Evolutionary conservation across 2,888 invertebrate species (phyloP).

Genomic region (Synanthedon myopaeformis): DNA sequence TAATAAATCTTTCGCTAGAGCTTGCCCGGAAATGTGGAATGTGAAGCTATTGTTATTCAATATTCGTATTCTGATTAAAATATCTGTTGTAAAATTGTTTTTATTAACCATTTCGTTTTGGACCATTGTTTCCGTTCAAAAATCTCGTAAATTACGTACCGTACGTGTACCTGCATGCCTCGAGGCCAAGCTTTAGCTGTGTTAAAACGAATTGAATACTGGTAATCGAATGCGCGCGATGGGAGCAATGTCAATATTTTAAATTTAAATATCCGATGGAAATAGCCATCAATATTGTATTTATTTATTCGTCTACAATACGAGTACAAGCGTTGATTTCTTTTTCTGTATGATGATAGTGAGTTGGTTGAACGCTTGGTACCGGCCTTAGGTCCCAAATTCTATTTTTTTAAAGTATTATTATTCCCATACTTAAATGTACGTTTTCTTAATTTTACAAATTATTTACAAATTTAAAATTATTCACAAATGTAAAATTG

Average conservation of each 20-base stretch:
- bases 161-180: slow-evolving; percentile 55
- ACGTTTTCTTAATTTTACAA: too few relatives aligned
- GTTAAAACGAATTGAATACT: slow-evolving; percentile 66
- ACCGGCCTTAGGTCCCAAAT: too few relatives aligned
- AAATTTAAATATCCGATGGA: slow-evolving; percentile 59
- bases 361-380: too few relatives aligned
- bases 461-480: too few relatives aligned
- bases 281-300: slow-evolving; percentile 18
- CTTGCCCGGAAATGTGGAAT: background rate
- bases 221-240: slow-evolving; percentile 65
- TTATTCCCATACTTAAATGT: too few relatives aligned
- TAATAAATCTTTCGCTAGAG: background rate
- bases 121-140: slow-evolving; percentile 55
- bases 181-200: slow-evolving; percentile 43
- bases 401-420: too few relatives aligned
- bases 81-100: slow-evolving; percentile 27
- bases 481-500: too few relatives aligned
- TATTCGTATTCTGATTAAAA: background rate
- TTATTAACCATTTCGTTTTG: slow-evolving; percentile 58
- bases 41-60: background rate
- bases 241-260: slow-evolving; percentile 65
- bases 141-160: slow-evolving; percentile 62
- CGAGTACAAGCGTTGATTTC: background rate
- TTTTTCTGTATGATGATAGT: too few relatives aligned
- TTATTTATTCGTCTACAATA: slow-evolving; percentile 1